Evolutionary conservation across 2,888 invertebrate genomes (phyloP).

Genomic region (Limnephilus lunatus): DNA sequence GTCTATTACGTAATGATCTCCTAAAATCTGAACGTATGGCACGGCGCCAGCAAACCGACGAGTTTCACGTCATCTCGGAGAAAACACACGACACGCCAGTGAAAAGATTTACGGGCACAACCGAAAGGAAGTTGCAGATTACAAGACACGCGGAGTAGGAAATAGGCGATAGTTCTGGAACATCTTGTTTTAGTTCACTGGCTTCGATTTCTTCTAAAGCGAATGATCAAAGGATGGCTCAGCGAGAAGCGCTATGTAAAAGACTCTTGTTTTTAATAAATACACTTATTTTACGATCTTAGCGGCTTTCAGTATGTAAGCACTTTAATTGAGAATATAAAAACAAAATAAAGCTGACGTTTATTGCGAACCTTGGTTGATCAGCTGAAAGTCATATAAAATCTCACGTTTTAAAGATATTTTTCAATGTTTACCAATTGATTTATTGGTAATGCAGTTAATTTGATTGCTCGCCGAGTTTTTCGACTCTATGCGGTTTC

Average conservation of each 20-base stretch:
- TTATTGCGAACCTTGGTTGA: background rate
- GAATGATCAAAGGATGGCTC: background rate
- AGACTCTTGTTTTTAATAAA: background rate
- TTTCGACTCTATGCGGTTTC: background rate
- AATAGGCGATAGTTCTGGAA: background rate
- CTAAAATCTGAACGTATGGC: conserved; percentile 11
- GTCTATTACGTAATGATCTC: background rate
- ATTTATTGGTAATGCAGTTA: background rate
- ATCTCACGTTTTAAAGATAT: background rate
- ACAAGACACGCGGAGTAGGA: background rate
- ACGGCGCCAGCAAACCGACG: conserved; percentile 19
- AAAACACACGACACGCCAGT: conserved; percentile 38
- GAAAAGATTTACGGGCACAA: conserved; percentile 23
- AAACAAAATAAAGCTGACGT: background rate
- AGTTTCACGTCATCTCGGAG: conserved; percentile 8
- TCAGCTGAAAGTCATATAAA: background rate
- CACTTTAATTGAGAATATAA: background rate
- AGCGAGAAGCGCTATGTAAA: background rate
- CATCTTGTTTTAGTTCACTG: background rate
- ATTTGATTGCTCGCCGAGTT: background rate
- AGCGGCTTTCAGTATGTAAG: background rate
- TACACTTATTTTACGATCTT: background rate
- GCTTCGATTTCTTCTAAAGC: background rate
- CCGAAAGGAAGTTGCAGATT: conserved; percentile 11
- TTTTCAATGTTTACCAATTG: background rate